phyloP scores from a whole-genome alignment of 2,113 vertebrate species.

The Apaloderma vittatum region DNA sequence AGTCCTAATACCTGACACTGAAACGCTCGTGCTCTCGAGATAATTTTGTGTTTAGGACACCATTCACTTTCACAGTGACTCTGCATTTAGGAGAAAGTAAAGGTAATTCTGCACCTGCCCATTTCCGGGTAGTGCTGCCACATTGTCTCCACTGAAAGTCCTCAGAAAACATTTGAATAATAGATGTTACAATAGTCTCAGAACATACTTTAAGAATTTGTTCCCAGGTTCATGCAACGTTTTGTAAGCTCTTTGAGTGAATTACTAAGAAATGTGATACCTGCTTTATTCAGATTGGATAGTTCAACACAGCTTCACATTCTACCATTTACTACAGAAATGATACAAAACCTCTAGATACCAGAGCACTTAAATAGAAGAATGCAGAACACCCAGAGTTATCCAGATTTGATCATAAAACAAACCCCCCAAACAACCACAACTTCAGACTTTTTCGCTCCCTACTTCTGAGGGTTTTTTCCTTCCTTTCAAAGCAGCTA shows the following conservation, averaged over 20 bases:
- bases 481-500: not conserved
- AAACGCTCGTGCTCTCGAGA: not conserved
- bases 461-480: not conserved
- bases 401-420: not conserved
- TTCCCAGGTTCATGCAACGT: not conserved
- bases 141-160: not conserved
- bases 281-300: conserved; percentile 21
- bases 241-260: not conserved
- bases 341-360: conserved; percentile 25
- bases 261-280: not conserved
- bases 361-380: conserved; percentile 1
- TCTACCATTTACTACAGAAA: conserved; percentile 22
- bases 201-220: not conserved
- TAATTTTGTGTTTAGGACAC: not conserved
- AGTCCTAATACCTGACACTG: not conserved
- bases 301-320: not conserved
- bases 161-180: not conserved
- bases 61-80: not conserved
- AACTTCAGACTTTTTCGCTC: not conserved
- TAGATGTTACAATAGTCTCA: not conserved
- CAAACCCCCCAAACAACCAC: not conserved
- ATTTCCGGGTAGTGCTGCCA: not conserved
- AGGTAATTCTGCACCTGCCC: not conserved
- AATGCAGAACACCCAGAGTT: not conserved
- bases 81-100: not conserved